Conservation (phyloP, 2,113 vertebrate species). For the Misgurnus anguillicaudatus region DNA sequence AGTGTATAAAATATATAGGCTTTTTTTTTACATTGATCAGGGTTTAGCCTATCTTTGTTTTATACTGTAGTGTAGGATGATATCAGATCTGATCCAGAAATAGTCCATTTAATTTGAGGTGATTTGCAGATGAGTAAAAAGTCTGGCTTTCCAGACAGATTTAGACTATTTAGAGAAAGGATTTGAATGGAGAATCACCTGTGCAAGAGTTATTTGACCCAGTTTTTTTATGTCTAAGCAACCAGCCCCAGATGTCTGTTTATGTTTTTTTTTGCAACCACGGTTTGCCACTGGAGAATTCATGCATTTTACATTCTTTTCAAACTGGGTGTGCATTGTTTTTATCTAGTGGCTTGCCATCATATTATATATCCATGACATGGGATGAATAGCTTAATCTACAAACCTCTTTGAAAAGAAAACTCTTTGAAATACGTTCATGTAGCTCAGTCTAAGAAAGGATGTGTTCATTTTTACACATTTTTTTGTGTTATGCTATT, state of each 20-base stretch:
- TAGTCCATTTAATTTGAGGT: conserved; percentile 14
- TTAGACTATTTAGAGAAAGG: conserved; percentile 18
- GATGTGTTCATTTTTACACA: too few species aligned
- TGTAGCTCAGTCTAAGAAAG: too few species aligned
- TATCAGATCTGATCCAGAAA: conserved; percentile 34
- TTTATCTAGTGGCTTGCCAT: neutral
- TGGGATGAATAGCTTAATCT: too few species aligned
- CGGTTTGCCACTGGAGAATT: neutral
- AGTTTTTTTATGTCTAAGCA: neutral
- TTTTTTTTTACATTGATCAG: conserved; percentile 2
- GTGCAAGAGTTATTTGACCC: conserved; percentile 13
- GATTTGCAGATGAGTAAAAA: conserved; percentile 12
- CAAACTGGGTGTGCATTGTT: neutral
- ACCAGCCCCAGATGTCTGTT: neutral
- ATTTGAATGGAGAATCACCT: conserved; percentile 25
- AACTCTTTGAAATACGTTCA: too few species aligned
- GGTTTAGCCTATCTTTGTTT: neutral
- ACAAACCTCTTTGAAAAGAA: too few species aligned
- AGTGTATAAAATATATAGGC: neutral
- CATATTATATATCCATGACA: too few species aligned
- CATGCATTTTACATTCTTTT: neutral
- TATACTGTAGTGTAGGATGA: neutral
- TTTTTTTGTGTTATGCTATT: too few species aligned
- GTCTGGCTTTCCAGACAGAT: conserved; percentile 24
- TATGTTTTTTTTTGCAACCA: neutral